A percentile compares a stretch with the other conserved stretches of the same genome.
phyloP scores from a whole-genome alignment of 1,140 invertebrate genomes.

The Saccostrea cuccullata region DNA sequence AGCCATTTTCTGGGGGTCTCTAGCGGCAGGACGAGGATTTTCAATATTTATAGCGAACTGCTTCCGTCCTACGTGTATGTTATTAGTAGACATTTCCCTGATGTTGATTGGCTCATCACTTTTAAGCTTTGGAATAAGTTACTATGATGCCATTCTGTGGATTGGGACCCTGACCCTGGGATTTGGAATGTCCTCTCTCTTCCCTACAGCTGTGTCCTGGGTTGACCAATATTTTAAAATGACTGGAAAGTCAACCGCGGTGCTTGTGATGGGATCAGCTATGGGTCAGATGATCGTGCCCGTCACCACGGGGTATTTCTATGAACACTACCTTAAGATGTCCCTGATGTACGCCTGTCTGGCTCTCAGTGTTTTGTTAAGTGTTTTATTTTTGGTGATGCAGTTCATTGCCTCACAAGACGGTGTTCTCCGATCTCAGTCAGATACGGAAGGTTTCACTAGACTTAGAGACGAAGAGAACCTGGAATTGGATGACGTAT shows the following conservation, averaged over 20 bases:
- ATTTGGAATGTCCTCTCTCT: conserved; percentile 80
- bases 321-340: conserved; percentile 70
- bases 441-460: conserved; percentile 56
- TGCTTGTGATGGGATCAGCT: conserved; percentile 79
- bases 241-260: conserved; percentile 79
- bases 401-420: conserved; percentile 67
- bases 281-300: conserved; percentile 80
- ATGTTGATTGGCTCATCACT: conserved; percentile 75
- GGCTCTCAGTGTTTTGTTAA: conserved; percentile 63
- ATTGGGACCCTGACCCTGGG: conserved; percentile 74
- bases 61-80: conserved; percentile 75
- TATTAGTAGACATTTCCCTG: conserved; percentile 75
- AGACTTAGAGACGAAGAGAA: conserved; percentile 56
- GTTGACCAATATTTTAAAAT: conserved; percentile 79
- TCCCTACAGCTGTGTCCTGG: conserved; percentile 80
- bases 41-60: conserved; percentile 78
- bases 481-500: conserved; percentile 57
- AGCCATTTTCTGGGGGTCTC: conserved; percentile 80
- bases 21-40: conserved; percentile 78
- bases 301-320: conserved; percentile 73
- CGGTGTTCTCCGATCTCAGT: not conserved
- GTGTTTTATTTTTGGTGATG: conserved; percentile 70
- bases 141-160: conserved; percentile 68
- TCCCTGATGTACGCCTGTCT: conserved; percentile 76
- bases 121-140: conserved; percentile 73